Base-by-base conservation (phyloP, 2,888 invertebrate genomes). In the Dolomedes plantarius region DNA sequence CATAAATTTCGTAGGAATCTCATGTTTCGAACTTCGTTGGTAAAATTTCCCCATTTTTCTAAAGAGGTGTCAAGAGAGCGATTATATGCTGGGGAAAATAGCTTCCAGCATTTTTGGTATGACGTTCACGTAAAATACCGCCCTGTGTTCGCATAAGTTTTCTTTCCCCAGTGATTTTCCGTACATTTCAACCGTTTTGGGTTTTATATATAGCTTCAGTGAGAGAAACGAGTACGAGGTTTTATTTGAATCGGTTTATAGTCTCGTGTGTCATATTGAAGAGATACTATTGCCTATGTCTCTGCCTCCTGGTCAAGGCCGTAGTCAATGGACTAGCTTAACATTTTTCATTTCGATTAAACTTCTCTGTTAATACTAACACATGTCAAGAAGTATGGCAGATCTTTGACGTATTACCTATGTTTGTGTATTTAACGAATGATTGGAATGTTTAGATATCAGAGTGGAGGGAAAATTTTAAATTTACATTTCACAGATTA, bases 11-110 rank as follows among this genome's bases (percentile, higher is more conserved):
- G n/a, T 7, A n/a, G 67, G 23, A 67, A 67, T 67, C 28, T 67
- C 67, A 67, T 41, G 23, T 69, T 69, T 41, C 69, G 41, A 69
- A 28, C 41, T 41, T 28, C 39, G 39, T 41, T 23, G 69, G 28
- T 41, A 36, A 69, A 69, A 69, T 41, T 69, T 69, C 36, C 41
- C 69, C 69, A 69, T 69, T 69, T 69, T 41, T 69, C 67, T 23
- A 31, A 69, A 69, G 41, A 41, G 41, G 69, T 69, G 69, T 69
- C 69, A 39, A 41, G 69, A 69, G 69, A 41, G 36, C 69, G 69
- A 69, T 69, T 69, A 69, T 41, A 36, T 28, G 69, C 5, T 32
- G 69, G 41, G 27, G 28, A 69, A 41, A 36, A 69, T 69, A 69
- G 39, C 69, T 69, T 41, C 28, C 28, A 41, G 69, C 41, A 23